Evolutionary conservation across 2,113 vertebrate genomes (phyloP).

Genomic region (Proteles cristata): DNA sequence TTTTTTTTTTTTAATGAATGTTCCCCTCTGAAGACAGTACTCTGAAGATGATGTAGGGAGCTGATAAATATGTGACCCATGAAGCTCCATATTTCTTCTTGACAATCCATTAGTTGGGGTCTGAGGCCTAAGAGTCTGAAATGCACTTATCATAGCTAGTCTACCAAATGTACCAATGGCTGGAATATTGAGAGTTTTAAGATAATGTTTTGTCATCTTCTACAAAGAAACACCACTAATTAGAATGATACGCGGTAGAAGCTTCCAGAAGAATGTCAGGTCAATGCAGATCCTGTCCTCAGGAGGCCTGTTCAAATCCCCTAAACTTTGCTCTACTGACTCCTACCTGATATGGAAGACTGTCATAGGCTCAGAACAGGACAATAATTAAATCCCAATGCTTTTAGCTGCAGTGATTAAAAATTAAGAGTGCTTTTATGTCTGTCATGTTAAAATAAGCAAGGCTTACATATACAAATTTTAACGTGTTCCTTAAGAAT

Average conservation of each 20-base stretch:
- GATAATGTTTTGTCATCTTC: slow-evolving; percentile 41
- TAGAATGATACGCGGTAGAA: not conserved
- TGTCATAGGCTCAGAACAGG: not conserved
- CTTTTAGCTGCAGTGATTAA: not conserved
- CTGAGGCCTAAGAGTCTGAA: not conserved
- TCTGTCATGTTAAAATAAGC: slow-evolving; percentile 3
- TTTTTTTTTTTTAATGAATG: not conserved
- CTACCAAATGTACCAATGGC: not conserved
- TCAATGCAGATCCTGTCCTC: not conserved
- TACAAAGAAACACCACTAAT: slow-evolving; percentile 7
- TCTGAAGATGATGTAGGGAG: not conserved
- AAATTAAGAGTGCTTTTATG: slow-evolving; percentile 46
- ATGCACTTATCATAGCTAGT: slow-evolving; percentile 33
- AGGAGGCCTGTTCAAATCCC: not conserved
- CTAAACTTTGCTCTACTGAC: not conserved
- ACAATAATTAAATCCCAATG: slow-evolving; percentile 23
- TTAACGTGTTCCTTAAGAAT: slow-evolving; percentile 51
- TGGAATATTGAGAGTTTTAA: slow-evolving; percentile 41
- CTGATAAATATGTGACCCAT: not conserved
- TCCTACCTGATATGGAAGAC: not conserved
- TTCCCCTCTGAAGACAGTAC: not conserved
- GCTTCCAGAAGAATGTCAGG: not conserved
- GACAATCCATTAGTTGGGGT: not conserved
- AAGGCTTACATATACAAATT: slow-evolving; percentile 36
- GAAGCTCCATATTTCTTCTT: slow-evolving; percentile 31